These are phyloP conservation scores for Hylyphantes graminicola DNA, from an alignment of 1,140 invertebrate genomes.

Conservation along the genomic window DNA sequence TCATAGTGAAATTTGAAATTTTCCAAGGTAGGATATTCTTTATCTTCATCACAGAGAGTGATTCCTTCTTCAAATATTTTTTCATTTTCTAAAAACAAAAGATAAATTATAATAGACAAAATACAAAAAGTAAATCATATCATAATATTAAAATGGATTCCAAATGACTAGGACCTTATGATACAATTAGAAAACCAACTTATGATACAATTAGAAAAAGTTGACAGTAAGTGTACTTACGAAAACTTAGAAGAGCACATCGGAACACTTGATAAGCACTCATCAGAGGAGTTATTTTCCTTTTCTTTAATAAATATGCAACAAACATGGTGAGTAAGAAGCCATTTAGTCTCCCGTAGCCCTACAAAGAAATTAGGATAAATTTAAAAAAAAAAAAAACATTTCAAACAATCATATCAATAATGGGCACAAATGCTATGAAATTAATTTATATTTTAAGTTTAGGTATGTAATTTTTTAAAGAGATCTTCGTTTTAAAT, in stretches of 20 bases:
- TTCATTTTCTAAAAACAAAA: constrained; percentile 4
- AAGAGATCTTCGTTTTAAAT: too few relatives aligned
- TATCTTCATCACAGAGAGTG: constrained; percentile 63
- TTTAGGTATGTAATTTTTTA: too few relatives aligned
- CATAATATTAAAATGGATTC: too few relatives aligned
- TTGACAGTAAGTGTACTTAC: constrained; percentile 62
- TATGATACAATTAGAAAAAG: too few relatives aligned
- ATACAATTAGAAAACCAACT: too few relatives aligned
- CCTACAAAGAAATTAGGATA: constrained; percentile 66
- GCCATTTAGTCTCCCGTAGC: constrained; percentile 74
- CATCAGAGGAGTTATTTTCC: constrained; percentile 84
- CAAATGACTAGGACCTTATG: too few relatives aligned
- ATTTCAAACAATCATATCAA: not conserved
- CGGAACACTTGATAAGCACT: constrained; percentile 90
- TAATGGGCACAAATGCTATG: too few relatives aligned
- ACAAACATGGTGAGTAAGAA: constrained; percentile 80
- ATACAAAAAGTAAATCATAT: too few relatives aligned
- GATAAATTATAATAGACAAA: too few relatives aligned
- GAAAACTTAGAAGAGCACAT: constrained; percentile 81
- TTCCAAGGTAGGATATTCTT: constrained; percentile 69
- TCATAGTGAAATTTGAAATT: constrained; percentile 77
- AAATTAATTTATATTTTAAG: too few relatives aligned
- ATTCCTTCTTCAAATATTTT: constrained; percentile 69
- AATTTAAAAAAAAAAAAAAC: constrained; percentile 11
- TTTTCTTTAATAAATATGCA: constrained; percentile 77